A percentile compares a stretch with the other conserved stretches of the same genome.
Conservation (phyloP, 1,140 invertebrate genomes). For the Brachionus paranguensis region DNA sequence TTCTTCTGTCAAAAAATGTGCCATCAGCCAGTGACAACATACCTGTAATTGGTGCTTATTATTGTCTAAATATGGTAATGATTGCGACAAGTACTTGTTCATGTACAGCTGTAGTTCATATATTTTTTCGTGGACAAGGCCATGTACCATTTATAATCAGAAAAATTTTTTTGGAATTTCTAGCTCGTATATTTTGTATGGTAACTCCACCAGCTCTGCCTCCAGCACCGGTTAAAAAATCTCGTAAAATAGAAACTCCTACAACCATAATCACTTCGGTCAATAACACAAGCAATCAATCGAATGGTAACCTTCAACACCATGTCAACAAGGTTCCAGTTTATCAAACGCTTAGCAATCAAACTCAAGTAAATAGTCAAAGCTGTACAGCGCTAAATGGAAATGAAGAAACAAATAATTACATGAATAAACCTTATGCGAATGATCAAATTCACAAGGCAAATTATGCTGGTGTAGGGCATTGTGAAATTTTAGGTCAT, state of each 20-base stretch:
- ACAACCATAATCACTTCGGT: constrained; percentile 38
- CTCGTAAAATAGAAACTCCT: neutral
- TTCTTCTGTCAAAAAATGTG: constrained; percentile 52
- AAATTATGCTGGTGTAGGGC: neutral
- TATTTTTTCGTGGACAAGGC: constrained; percentile 50
- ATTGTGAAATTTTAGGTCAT: neutral
- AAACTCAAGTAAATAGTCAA: neutral
- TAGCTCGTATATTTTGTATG: constrained; percentile 38
- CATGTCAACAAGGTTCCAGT: constrained; percentile 5
- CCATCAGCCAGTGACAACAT: constrained; percentile 53
- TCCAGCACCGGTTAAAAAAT: neutral
- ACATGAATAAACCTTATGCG: neutral
- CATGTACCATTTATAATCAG: neutral
- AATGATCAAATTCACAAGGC: neutral
- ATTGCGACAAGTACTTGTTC: constrained; percentile 55
- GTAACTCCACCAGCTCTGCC: constrained; percentile 22
- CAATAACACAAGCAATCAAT: constrained; percentile 31
- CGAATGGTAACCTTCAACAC: constrained; percentile 26
- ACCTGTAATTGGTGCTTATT: constrained; percentile 56
- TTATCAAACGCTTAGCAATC: neutral
- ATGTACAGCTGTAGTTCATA: constrained; percentile 53
- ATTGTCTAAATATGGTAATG: constrained; percentile 56
- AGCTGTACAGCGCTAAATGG: constrained; percentile 15
- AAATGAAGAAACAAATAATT: neutral
- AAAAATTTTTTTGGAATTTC: constrained; percentile 37